These are phyloP conservation scores for Pachydiplax longipennis DNA, from an alignment of 2,888 invertebrate genomes.

Conservation along the genomic window DNA sequence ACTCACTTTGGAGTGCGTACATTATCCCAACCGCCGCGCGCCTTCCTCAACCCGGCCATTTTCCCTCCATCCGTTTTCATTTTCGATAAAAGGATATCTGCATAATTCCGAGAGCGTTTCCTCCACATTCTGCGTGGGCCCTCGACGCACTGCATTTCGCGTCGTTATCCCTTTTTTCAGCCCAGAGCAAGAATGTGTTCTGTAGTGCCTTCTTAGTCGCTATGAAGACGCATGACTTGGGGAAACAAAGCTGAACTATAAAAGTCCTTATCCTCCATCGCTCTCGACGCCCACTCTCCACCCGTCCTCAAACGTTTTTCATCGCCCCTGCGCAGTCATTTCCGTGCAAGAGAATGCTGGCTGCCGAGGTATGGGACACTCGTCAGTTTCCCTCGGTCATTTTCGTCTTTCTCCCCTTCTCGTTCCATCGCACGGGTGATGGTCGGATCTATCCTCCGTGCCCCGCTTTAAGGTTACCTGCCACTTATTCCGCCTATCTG, in stretches of 20 bases:
- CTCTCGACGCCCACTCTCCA: neutral
- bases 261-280: neutral
- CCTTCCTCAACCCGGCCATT: neutral
- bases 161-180: neutral
- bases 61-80: neutral
- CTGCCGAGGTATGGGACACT: neutral
- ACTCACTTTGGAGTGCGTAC: too few species aligned
- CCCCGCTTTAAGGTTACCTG: neutral
- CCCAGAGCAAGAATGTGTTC: neutral
- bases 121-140: neutral
- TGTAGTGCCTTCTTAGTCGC: neutral
- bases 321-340: neutral
- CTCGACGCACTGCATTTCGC: neutral
- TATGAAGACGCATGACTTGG: neutral
- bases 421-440: neutral
- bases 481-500: neutral
- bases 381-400: neutral
- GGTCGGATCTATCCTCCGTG: neutral
- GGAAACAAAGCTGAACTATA: neutral
- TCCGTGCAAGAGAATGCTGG: neutral
- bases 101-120: neutral
- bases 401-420: neutral
- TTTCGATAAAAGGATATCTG: neutral
- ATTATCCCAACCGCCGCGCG: neutral
- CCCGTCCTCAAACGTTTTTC: neutral